Evolutionary conservation across 2,888 invertebrate genomes (phyloP), one percentile per base, ranked within the genome.

Genomic region (Trimorus sp.): DNA sequence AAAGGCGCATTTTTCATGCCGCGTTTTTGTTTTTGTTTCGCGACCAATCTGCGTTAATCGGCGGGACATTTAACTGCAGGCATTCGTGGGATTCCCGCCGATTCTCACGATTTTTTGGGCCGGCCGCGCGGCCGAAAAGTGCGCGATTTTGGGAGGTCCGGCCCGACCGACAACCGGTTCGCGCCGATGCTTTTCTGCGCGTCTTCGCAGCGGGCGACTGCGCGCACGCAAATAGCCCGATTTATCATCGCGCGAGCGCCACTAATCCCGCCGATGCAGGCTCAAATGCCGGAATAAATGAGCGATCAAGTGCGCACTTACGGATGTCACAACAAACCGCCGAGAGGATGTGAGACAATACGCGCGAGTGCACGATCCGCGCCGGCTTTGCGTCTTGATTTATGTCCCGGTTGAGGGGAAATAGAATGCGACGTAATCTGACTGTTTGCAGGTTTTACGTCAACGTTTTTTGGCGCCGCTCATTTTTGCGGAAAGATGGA

Each of bases 221-320:
- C 68, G 40, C 68, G 82, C 84, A 86, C 85, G 81, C 86, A 85
- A 89, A 87, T 85, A 87, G 85, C 73, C 85, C 87, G 87, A 90
- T 90, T 89, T 87, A 90, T 90, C 90, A 90, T 89, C 88, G 88
- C 87, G 88, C 88, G 85, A 87, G 83, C 85, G 79, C 87, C 86
- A 88, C 89, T 88, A 90, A 89, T 89, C 86, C 86, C 82, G 80
- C 85, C 84, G 49, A 49, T 14, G 15, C 66, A 54, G 54, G 26
- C 40, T 36, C 60, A 54, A 68, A 76, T 37, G 60, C 15, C 53
- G 59, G 75, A 76, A 76, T 76, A 68, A 76, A 76, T 76, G 68
- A 76, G 75, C 75, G 75, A 68, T 68, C 68, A 68, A 76, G 68
- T 38, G 62, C 58, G 60, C 53, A 51, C 51, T 71, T 71, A 71